phyloP scores from a whole-genome alignment of 2,113 vertebrate species.

The Cephalopterus ornatus region DNA sequence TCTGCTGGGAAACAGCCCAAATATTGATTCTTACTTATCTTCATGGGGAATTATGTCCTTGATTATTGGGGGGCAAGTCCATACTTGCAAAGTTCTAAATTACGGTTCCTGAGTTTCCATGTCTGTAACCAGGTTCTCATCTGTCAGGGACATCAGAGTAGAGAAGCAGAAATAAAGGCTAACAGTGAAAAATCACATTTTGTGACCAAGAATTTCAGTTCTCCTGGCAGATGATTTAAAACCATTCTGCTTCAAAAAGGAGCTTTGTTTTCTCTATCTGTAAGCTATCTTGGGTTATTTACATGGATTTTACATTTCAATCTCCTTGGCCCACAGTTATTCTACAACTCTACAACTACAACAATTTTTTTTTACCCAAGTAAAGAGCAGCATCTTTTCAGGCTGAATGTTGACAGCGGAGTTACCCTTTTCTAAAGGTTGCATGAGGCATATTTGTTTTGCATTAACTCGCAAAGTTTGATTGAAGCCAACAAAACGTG shows the following conservation, averaged over 20 bases:
- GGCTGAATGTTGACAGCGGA: background rate
- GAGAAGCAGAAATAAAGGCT: background rate
- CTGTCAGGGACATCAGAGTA: background rate
- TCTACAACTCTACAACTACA: background rate
- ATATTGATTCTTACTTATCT: background rate
- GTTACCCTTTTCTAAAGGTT: background rate
- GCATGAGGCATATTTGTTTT: rapidly evolving
- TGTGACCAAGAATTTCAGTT: background rate
- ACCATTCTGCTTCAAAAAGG: background rate
- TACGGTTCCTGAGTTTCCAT: background rate
- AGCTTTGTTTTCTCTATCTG: background rate
- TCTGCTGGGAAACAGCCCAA: background rate
- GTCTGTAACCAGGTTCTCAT: background rate
- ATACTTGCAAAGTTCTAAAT: background rate
- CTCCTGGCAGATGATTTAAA: background rate
- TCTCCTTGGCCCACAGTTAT: background rate
- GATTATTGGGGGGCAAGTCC: background rate
- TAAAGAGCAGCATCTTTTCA: background rate
- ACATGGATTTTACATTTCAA: background rate
- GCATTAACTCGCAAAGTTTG: background rate
- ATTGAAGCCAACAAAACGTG: background rate
- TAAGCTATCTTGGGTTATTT: background rate
- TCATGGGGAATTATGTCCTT: background rate
- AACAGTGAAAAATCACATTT: background rate
- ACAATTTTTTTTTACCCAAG: too few relatives aligned